phyloP scores from a whole-genome alignment of 1,140 invertebrate species.

The Hermatobates lingyangjiaoensis region DNA sequence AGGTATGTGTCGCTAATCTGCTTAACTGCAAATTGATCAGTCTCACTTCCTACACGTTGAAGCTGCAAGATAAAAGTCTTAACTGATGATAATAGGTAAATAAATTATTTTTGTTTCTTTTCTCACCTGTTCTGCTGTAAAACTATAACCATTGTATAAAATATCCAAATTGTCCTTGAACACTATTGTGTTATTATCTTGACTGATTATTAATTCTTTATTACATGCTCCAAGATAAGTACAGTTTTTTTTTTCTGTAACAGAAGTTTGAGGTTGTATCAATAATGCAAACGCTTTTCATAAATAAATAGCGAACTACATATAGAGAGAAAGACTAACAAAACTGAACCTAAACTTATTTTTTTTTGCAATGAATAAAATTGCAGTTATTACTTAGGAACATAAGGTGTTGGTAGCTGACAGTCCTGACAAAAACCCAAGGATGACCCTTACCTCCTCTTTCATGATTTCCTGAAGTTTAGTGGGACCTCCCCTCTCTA shows the following conservation, averaged over 20 bases:
- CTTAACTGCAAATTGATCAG: slow-evolving; percentile 41
- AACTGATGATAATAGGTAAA: background rate
- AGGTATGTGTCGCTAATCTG: slow-evolving; percentile 43
- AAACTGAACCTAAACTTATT: too few relatives aligned
- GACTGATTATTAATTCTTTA: slow-evolving; percentile 34
- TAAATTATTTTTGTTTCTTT: background rate
- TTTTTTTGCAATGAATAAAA: too few relatives aligned
- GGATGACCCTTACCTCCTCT: too few relatives aligned
- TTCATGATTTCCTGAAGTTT: too few relatives aligned
- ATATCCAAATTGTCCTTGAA: slow-evolving; percentile 43
- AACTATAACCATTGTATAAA: slow-evolving; percentile 40
- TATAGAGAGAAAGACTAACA: too few relatives aligned
- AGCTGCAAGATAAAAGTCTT: slow-evolving; percentile 17
- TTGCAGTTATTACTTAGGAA: too few relatives aligned
- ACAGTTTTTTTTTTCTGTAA: slow-evolving; percentile 45
- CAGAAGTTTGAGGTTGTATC: slow-evolving; percentile 2
- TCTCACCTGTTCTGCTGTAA: slow-evolving; percentile 42
- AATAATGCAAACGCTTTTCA: too few relatives aligned
- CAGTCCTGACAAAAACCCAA: too few relatives aligned
- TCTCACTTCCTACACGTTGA: slow-evolving; percentile 39
- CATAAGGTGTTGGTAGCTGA: too few relatives aligned
- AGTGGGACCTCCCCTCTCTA: too few relatives aligned
- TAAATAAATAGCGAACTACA: too few relatives aligned
- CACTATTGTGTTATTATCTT: slow-evolving; percentile 33
- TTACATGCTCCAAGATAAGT: slow-evolving; percentile 27